Base-by-base conservation (phyloP, 2,113 vertebrate genomes). In the Oenanthe oenanthe region DNA sequence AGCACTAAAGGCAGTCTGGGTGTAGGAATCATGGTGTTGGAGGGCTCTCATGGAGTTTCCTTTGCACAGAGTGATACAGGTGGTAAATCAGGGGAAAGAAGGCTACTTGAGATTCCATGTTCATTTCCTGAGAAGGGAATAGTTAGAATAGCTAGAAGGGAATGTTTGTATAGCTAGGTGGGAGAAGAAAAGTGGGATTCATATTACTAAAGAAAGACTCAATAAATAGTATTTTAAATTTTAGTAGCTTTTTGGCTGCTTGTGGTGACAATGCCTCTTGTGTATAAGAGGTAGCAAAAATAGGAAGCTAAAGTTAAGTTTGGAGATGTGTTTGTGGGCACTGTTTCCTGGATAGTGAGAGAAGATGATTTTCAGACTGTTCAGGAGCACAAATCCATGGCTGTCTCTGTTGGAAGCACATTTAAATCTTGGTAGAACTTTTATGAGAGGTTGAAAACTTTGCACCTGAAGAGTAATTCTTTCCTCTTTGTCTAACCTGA, bases 251-350 rank as follows among this genome's bases (percentile, higher is more conserved):
- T 76, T 81, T 62, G 56, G 13, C 20, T 80, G 4, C 51, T 67
- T 60, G 11, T 62, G n/a, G 45, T 62, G 68, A 38, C 74, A 71
- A n/a, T 63, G 24, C 34, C 24, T 61, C 11, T 38, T 42, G 7
- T 24, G n/a, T 65, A n/a, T 60, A 2, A 2, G 13, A 31, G 25
- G 48, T 5, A 53, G 72, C 28, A 75, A 58, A 76, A 71, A 38
- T 2, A 85, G 13, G 40, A 68, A 32, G 9, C n/a, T 58, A 6
- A 91, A 53, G 24, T 43, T 48, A 82, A 31, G 9, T 56, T 48
- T 80, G 28, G n/a, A 48, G 47, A 26, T 0, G 0, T 8, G 14
- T 65, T 61, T 65, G n/a, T n/a, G 38, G 45, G 36, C 58, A 7
- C 17, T 57, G 13, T 53, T 74, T 18, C 48, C 28, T 63, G 18